Percentiles rank a stretch among this genome's conserved stretches.
phyloP scores from a whole-genome alignment of 2,888 invertebrate species.

The Gastrophysa polygoni region DNA sequence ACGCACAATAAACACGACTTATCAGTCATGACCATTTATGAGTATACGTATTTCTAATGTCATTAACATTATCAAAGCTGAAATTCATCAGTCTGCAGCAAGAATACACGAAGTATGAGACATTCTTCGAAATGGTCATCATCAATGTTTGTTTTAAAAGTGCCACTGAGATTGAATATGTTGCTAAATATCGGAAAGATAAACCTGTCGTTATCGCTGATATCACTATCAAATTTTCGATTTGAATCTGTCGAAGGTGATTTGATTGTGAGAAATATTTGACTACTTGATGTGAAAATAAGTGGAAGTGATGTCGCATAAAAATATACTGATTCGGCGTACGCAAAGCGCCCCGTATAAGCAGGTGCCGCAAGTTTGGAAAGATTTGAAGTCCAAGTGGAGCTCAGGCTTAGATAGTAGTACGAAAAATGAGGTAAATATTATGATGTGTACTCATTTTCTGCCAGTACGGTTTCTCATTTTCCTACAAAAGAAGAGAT shows the following conservation, averaged over 20 bases:
- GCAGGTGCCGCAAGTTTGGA: slow-evolving; percentile 46
- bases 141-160: no score
- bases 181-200: neutral
- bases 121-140: no score
- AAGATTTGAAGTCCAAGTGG: slow-evolving; percentile 47
- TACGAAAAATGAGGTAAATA: slow-evolving; percentile 37
- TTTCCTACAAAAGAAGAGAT: no score
- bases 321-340: slow-evolving; percentile 21
- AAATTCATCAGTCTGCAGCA: no score
- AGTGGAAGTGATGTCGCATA: slow-evolving; percentile 37
- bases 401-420: slow-evolving; percentile 29
- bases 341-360: slow-evolving; percentile 40
- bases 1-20: no score
- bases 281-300: no score
- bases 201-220: neutral
- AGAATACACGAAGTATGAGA: no score
- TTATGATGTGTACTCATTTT: neutral
- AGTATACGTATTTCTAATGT: no score
- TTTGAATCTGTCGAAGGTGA: neutral
- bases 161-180: no score
- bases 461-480: no score
- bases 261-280: neutral
- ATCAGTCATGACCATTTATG: no score
- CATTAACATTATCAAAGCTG: no score
- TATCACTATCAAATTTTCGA: neutral